Evolutionary conservation across 2,797 vertebrate species (phyloP), one percentile per base, ranked within the genome.

Genomic region (Pangasius djambal): DNA sequence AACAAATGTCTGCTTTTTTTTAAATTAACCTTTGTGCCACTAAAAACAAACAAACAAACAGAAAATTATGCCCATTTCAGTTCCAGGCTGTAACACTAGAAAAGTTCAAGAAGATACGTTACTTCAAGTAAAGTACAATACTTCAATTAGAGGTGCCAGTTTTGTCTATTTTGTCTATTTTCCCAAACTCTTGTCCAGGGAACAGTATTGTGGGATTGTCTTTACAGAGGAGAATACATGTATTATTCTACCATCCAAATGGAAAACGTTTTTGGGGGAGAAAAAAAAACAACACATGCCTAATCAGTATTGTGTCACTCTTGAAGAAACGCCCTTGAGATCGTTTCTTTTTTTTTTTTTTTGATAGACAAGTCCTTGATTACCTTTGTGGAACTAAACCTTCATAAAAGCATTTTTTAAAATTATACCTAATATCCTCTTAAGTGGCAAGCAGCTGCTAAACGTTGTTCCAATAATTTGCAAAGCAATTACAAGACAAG

Each of bases 391-490:
- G 59, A 63, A n/a, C 22, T 8, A n/a, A 48, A 82, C 79, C 57
- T 40, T 61, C 22, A 63, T 83, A 48, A 84, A 59, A 65, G 18
- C 69, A 34, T 88, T 57, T 87, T 57, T 87, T 13, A 37, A 22
- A 88, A 77, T 34, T 40, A 57, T 81, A 57, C 37, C 40, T 75
- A 31, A 63, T 61, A 16, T 77, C 87, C 40, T 88, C 22, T 77
- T 88, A 88, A 77, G 87, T 69, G 44, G 40, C 7, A n/a, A 63
- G 82, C 69, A 84, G 55, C 48, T 85, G 82, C 74, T 72, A n/a
- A 65, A n/a, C 3, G 48, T 7, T 59, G 12, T 85, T 55, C 57
- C n/a, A 20, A 75, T 65, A 77, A 85, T 85, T 85, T 85, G 31
- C 82, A 31, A 65, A 75, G 52, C 69, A 75, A 77, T 88, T 85